Percentiles rank a stretch among this genome's conserved stretches.
Conservation (phyloP, 2,797 vertebrate species). For the Phylloscopus collybita region DNA sequence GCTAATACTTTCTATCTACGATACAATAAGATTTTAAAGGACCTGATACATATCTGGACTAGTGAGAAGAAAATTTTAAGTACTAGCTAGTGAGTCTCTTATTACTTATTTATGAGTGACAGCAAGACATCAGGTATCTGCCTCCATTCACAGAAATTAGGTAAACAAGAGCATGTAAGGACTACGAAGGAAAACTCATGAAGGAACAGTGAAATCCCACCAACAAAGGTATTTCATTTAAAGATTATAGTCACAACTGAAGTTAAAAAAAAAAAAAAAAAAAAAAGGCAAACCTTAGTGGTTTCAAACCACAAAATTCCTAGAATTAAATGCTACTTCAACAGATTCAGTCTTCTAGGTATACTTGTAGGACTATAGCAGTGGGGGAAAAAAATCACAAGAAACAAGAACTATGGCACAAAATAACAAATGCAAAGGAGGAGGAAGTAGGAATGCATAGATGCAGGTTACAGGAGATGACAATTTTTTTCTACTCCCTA, state of each 20-base stretch:
- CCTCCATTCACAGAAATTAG: neutral
- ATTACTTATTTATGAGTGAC: neutral
- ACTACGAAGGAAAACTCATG: accelerated
- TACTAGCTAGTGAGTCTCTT: neutral
- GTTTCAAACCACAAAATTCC: neutral
- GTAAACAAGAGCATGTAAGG: neutral
- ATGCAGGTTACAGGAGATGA: neutral
- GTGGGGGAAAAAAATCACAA: accelerated
- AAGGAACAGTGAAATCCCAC: neutral
- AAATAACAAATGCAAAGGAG: neutral
- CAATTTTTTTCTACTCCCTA: neutral
- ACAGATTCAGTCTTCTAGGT: neutral
- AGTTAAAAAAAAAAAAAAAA: neutral
- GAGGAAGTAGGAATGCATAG: neutral
- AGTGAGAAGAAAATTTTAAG: neutral
- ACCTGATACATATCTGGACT: neutral
- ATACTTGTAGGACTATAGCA: neutral
- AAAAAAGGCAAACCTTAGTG: neutral
- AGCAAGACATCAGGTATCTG: neutral
- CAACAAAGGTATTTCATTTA: neutral
- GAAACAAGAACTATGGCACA: neutral
- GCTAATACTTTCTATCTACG: neutral
- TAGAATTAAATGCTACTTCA: neutral
- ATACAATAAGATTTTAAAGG: neutral
- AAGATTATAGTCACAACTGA: neutral